These are phyloP conservation scores for Cheilosia pagana DNA, from an alignment of 2,888 invertebrate genomes.

Conservation along the genomic window DNA sequence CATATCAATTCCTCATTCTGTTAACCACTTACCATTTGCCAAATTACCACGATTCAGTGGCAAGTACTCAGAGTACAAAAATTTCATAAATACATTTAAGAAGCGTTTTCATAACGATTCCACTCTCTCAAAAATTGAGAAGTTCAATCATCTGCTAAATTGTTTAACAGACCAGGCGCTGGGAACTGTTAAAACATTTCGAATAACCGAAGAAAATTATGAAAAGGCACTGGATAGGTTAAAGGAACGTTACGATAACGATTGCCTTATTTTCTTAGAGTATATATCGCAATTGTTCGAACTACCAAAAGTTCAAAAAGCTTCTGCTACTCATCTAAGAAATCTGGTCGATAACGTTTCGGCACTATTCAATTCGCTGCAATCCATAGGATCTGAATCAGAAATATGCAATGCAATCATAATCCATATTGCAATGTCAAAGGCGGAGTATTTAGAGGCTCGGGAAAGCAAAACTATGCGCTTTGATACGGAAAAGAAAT, in stretches of 20 bases:
- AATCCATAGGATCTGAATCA: too few species aligned
- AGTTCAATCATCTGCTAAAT: conserved; percentile 17
- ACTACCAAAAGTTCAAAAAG: too few species aligned
- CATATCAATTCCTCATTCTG: not conserved
- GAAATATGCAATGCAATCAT: not conserved
- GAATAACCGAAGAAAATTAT: too few species aligned
- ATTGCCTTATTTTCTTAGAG: too few species aligned
- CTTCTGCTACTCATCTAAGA: too few species aligned
- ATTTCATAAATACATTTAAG: conserved; percentile 5
- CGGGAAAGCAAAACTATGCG: conserved; percentile 6
- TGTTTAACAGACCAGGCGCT: conserved; percentile 25
- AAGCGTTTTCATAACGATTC: not conserved
- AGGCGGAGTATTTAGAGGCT: conserved; percentile 11
- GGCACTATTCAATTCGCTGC: too few species aligned
- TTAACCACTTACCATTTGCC: not conserved
- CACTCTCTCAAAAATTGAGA: conserved; percentile 9
- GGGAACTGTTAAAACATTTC: too few species aligned
- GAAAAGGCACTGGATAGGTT: too few species aligned
- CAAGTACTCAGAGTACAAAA: conserved; percentile 12
- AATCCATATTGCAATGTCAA: conserved; percentile 7
- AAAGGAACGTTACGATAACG: too few species aligned
- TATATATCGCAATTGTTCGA: too few species aligned
- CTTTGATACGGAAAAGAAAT: not conserved
- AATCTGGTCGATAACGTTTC: too few species aligned
- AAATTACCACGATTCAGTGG: not conserved